phyloP scores from a whole-genome alignment of 2,797 vertebrate species.

The Bradypodion pumilum region DNA sequence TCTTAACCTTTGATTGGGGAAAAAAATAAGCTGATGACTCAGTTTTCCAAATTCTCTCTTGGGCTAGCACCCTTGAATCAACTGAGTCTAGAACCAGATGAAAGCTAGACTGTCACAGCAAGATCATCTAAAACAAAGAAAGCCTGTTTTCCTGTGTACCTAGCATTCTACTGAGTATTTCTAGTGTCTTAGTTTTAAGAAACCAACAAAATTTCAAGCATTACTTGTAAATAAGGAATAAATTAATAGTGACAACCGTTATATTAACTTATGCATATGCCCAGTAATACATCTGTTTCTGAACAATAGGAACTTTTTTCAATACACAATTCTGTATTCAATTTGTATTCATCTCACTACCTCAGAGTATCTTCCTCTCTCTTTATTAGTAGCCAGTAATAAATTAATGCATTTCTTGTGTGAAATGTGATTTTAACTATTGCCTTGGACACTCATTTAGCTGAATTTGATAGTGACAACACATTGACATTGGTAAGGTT shows the following conservation, averaged over 20 bases:
- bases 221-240: background rate
- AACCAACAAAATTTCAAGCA: background rate
- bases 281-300: background rate
- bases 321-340: slow-evolving; percentile 12
- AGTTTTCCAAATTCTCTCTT: background rate
- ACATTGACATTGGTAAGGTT: slow-evolving; percentile 80
- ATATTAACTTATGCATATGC: background rate
- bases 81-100: background rate
- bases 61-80: background rate
- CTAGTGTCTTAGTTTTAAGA: background rate
- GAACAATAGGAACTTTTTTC: background rate
- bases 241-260: background rate
- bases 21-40: background rate
- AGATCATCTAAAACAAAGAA: background rate
- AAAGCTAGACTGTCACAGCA: background rate
- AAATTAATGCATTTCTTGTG: slow-evolving; percentile 56
- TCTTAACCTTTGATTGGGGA: background rate
- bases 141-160: background rate
- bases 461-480: slow-evolving; percentile 73
- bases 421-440: slow-evolving; percentile 62
- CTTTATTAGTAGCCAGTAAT: slow-evolving; percentile 57
- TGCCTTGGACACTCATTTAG: slow-evolving; percentile 74
- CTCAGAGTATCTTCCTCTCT: slow-evolving; percentile 30
- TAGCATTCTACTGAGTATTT: background rate
- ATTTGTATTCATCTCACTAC: slow-evolving; percentile 30